These are phyloP conservation scores for Mesitornis unicolor DNA, from an alignment of 2,113 vertebrate genomes.

Conservation along the genomic window DNA sequence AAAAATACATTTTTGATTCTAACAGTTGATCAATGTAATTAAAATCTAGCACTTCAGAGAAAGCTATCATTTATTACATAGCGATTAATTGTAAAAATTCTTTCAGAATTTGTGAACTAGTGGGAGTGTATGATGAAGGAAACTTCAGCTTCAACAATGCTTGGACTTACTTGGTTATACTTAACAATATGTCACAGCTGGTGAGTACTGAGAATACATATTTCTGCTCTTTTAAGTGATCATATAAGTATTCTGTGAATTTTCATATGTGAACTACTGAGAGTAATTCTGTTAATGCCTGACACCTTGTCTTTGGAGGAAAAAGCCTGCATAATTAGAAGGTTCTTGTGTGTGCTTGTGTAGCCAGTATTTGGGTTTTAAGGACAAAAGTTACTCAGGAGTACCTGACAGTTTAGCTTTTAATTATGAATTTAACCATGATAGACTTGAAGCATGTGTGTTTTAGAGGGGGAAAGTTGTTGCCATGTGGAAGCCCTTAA, in stretches of 20 bases:
- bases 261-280: neutral
- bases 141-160: conserved; percentile 94
- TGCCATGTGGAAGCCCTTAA: neutral
- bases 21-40: neutral
- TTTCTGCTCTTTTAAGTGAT: neutral
- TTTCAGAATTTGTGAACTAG: conserved; percentile 89
- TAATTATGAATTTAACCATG: neutral
- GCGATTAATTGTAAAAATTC: neutral
- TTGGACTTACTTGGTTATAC: conserved; percentile 97
- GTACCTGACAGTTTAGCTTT: neutral
- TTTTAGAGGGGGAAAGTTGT: neutral
- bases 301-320: neutral
- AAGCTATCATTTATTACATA: neutral
- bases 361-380: neutral
- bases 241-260: neutral
- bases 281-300: neutral
- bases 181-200: conserved; percentile 96
- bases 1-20: neutral
- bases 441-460: neutral
- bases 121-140: conserved; percentile 91
- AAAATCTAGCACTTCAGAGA: neutral
- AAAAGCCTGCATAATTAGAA: neutral
- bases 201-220: conserved; percentile 73
- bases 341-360: neutral
- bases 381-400: neutral